A percentile compares a stretch with the other conserved stretches of the same genome.
These are phyloP conservation scores for Bombyx mori DNA, from an alignment of 1,140 invertebrate species.

Conservation along the genomic window DNA sequence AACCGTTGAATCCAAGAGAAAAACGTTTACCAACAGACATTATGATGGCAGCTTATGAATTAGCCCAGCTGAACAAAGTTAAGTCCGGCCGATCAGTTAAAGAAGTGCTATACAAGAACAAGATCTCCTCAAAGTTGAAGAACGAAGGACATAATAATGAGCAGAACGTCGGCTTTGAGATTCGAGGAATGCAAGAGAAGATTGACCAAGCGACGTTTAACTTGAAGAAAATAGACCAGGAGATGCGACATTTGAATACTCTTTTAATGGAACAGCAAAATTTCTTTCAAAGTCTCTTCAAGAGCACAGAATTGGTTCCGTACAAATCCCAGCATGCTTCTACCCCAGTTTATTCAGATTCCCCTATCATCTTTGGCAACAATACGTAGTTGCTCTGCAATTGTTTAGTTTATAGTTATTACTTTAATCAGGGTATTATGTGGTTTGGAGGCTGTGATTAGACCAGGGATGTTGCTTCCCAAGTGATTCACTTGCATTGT, in stretches of 20 bases:
- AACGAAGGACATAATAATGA: slow-evolving; percentile 39
- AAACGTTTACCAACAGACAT: slow-evolving; percentile 76
- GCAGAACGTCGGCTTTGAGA: slow-evolving; percentile 50
- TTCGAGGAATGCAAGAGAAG: slow-evolving; percentile 61
- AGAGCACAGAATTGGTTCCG: slow-evolving; percentile 24
- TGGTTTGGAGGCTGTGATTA: too few relatives aligned
- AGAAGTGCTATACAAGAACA: slow-evolving; percentile 54
- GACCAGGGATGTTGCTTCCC: too few relatives aligned
- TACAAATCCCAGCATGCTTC: slow-evolving; percentile 25
- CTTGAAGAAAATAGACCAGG: slow-evolving; percentile 62
- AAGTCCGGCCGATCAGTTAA: slow-evolving; percentile 39
- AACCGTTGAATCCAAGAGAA: slow-evolving; percentile 76
- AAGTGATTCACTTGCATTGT: too few relatives aligned
- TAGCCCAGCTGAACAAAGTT: slow-evolving; percentile 70
- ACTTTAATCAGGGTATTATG: too few relatives aligned
- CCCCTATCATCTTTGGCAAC: slow-evolving; percentile 13
- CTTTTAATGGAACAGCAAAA: slow-evolving; percentile 50
- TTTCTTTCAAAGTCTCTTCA: slow-evolving; percentile 48
- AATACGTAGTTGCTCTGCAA: neutral
- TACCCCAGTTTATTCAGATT: slow-evolving; percentile 29
- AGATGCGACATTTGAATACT: slow-evolving; percentile 56
- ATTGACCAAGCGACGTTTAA: slow-evolving; percentile 62
- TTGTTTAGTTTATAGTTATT: too few relatives aligned
- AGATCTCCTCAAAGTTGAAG: slow-evolving; percentile 45
- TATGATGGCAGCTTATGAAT: slow-evolving; percentile 75